A percentile compares a stretch with the other conserved stretches of the same genome.
Conservation (phyloP, 2,113 vertebrate genomes). For the Oncorhynchus kisutch region DNA sequence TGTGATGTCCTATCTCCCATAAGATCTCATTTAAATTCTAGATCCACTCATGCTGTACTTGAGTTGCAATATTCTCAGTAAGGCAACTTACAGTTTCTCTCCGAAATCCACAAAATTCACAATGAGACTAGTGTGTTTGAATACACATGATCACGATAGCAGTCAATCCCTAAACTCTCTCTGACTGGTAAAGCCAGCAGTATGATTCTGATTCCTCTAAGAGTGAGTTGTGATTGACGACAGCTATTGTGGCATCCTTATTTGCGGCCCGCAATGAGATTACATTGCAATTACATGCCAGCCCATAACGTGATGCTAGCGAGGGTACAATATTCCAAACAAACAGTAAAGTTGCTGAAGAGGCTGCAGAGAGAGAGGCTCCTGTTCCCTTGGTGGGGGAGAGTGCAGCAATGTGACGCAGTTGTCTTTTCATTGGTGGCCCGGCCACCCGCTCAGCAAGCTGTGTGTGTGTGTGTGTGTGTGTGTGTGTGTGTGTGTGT, state of each 20-base stretch:
- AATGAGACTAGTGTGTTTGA: not conserved
- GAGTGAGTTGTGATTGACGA: slow-evolving; percentile 41
- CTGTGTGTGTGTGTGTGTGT: not conserved
- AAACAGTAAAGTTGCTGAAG: not conserved
- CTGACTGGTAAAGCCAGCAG: too few species aligned
- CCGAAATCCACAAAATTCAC: not conserved
- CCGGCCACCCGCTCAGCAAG: too few species aligned
- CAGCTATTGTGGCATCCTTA: slow-evolving; percentile 45
- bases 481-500: not conserved
- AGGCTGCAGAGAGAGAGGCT: not conserved
- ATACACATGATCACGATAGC: not conserved
- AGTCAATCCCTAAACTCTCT: not conserved
- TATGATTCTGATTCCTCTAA: too few species aligned
- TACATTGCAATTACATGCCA: slow-evolving; percentile 44
- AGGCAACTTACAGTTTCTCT: too few species aligned
- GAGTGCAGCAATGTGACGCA: slow-evolving; percentile 17
- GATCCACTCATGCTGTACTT: not conserved
- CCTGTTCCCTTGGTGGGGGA: slow-evolving; percentile 15
- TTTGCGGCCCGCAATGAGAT: slow-evolving; percentile 33
- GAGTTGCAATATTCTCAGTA: not conserved
- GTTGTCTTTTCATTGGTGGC: slow-evolving; percentile 4
- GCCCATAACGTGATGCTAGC: slow-evolving; percentile 10
- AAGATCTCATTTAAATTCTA: not conserved
- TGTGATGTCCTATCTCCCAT: not conserved
- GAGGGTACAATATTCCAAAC: too few species aligned